Evolutionary conservation across 2,113 vertebrate species (phyloP).

Genomic region (Aviceda subcristata): DNA sequence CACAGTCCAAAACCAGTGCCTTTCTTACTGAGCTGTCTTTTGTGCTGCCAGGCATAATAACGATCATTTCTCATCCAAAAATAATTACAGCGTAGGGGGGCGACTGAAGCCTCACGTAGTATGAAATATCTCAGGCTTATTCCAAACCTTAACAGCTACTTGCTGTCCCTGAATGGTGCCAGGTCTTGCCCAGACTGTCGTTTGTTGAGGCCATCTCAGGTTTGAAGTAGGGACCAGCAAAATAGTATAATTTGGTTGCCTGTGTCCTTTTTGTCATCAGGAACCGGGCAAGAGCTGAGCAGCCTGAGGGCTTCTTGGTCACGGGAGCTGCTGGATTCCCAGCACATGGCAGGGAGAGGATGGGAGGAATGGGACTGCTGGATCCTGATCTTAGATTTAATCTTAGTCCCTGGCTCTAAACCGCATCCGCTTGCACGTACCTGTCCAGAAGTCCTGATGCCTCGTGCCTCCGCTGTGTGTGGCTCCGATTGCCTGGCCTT

Average conservation of each 20-base stretch:
- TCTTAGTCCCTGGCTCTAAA: neutral
- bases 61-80: neutral
- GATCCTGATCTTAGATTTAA: neutral
- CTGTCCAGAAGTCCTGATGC: neutral
- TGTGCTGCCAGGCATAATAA: neutral
- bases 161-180: neutral
- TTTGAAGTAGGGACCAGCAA: neutral
- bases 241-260: neutral
- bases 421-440: slow-evolving; percentile 33
- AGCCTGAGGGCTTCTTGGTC: neutral
- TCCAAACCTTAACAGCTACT: neutral
- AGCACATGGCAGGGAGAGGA: neutral
- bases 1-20: neutral
- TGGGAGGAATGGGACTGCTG: neutral
- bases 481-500: neutral
- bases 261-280: neutral
- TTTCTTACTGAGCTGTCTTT: neutral
- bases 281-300: neutral
- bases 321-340: neutral
- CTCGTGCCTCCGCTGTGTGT: neutral
- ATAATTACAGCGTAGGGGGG: neutral
- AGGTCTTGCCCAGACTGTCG: neutral
- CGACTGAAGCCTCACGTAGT: neutral
- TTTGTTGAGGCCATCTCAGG: neutral
- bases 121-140: neutral